Conservation (phyloP, 2,888 invertebrate genomes). For the Platycheirus rosarum region DNA sequence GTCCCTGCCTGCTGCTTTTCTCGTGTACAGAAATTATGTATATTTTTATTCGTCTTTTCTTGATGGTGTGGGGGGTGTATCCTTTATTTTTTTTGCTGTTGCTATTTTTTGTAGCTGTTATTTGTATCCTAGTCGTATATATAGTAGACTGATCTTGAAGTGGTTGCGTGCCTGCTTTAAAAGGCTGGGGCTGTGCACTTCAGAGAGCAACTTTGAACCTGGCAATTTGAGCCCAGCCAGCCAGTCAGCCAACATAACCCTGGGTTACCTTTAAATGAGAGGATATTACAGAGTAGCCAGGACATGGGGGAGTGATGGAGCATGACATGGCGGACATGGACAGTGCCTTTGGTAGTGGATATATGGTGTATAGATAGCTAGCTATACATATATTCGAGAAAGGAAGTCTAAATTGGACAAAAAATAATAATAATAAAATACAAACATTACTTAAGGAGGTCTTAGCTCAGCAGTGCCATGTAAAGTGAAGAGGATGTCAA, state of each 20-base stretch:
- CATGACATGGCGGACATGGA: conserved; percentile 12
- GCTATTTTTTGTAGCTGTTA: conserved; percentile 33
- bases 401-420: conserved; percentile 50
- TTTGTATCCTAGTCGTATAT: conserved; percentile 25
- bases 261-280: conserved; percentile 56
- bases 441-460: conserved; percentile 61
- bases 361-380: not conserved
- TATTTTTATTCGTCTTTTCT: conserved; percentile 3
- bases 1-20: conserved; percentile 18
- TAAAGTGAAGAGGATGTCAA: conserved; percentile 45
- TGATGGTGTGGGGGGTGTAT: conserved; percentile 17
- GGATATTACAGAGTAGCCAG: conserved; percentile 13
- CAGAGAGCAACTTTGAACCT: conserved; percentile 66
- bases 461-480: conserved; percentile 35
- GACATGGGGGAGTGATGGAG: not conserved
- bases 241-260: conserved; percentile 34
- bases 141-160: conserved; percentile 55
- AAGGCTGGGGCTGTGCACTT: too few relatives aligned
- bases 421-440: conserved; percentile 60
- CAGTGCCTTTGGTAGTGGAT: conserved; percentile 9
- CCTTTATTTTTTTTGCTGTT: conserved; percentile 47
- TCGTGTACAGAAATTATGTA: conserved; percentile 45
- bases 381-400: too few relatives aligned
- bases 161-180: conserved; percentile 63
- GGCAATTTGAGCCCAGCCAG: conserved; percentile 49